Conservation (phyloP, 2,797 vertebrate species). For the Tamandua tetradactyla region DNA sequence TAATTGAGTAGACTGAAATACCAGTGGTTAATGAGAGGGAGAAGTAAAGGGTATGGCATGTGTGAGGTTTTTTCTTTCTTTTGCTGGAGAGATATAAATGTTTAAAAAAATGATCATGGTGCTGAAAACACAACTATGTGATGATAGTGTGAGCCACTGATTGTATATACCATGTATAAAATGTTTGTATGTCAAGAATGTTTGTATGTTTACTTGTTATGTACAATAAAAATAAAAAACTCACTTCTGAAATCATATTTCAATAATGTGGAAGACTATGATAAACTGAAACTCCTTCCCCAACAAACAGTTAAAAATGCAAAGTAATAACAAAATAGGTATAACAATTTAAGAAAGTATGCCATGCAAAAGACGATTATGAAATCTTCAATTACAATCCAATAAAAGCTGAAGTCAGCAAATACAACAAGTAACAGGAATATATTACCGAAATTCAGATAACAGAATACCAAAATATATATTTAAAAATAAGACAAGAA, state of each 20-base stretch:
- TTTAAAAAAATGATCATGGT: too few relatives aligned
- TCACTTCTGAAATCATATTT: background rate
- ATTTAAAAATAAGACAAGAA: background rate
- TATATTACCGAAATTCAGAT: background rate
- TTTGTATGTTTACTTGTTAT: too few relatives aligned
- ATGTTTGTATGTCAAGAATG: too few relatives aligned
- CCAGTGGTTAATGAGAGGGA: too few relatives aligned
- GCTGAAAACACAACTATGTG: too few relatives aligned
- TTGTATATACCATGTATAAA: too few relatives aligned
- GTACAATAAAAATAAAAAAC: conserved; percentile 23
- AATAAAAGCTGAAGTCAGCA: background rate
- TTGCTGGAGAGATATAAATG: too few relatives aligned
- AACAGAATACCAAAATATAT: background rate
- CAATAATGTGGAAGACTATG: background rate
- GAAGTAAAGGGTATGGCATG: too few relatives aligned
- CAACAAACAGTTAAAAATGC: background rate
- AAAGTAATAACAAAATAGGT: background rate
- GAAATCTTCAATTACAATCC: background rate
- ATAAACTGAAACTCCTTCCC: background rate
- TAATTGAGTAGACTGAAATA: too few relatives aligned
- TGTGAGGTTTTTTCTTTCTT: too few relatives aligned
- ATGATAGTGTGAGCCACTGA: too few relatives aligned
- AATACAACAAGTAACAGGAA: background rate
- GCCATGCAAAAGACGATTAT: background rate
- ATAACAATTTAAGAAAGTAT: background rate